Evolutionary conservation across 2,113 vertebrate genomes (phyloP).

Genomic region (Pavo muticus): DNA sequence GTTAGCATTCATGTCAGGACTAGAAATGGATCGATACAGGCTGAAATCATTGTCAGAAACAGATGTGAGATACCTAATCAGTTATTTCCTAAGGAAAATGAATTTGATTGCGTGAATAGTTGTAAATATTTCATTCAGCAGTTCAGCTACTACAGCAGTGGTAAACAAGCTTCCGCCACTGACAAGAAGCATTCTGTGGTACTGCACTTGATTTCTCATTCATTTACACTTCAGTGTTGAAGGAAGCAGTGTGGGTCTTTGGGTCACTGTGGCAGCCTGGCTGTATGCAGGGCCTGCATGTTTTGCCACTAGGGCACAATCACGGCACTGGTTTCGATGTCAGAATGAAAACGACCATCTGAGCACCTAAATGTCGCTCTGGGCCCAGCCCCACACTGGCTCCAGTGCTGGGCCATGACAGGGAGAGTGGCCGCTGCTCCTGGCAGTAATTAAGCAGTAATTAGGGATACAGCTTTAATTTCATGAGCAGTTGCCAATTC

Average conservation of each 20-base stretch:
- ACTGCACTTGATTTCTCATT: constrained; percentile 49
- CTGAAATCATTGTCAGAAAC: constrained; percentile 59
- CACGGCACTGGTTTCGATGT: not conserved
- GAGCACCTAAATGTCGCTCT: not conserved
- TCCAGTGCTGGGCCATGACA: not conserved
- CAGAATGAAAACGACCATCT: not conserved
- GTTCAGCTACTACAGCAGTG: constrained; percentile 20
- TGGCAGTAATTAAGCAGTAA: not conserved
- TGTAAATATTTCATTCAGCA: constrained; percentile 67
- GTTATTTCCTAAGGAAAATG: constrained; percentile 69
- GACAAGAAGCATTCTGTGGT: not conserved
- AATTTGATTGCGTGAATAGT: constrained; percentile 68
- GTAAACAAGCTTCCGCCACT: constrained; percentile 54
- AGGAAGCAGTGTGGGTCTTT: not conserved
- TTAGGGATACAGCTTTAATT: not conserved
- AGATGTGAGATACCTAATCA: constrained; percentile 70
- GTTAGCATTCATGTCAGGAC: constrained; percentile 57
- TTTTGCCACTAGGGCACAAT: not conserved
- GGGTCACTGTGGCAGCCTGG: not conserved
- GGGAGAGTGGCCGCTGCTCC: too few relatives aligned
- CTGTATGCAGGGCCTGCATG: not conserved
- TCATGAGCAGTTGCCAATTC: not conserved
- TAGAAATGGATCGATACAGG: constrained; percentile 37
- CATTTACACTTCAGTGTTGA: not conserved
- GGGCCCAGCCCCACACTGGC: not conserved